Evolutionary conservation across 2,113 vertebrate genomes (phyloP).

Genomic region (Gavia stellata): DNA sequence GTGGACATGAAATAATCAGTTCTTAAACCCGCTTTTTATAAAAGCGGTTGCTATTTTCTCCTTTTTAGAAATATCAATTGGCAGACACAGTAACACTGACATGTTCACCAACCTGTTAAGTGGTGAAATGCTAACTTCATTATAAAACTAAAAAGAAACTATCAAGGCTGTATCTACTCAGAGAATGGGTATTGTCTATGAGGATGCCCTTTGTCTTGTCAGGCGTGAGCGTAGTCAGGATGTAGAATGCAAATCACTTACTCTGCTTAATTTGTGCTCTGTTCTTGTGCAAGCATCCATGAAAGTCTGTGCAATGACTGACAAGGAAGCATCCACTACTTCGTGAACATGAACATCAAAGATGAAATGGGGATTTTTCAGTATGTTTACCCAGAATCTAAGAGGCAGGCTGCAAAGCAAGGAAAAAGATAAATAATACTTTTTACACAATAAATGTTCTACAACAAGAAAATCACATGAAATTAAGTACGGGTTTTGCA

Average conservation of each 20-base stretch:
- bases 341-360: constrained; percentile 95
- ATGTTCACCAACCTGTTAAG: neutral
- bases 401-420: constrained; percentile 84
- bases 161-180: neutral
- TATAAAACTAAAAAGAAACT: neutral
- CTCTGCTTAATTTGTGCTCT: constrained; percentile 97
- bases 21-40: neutral
- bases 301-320: constrained; percentile 98
- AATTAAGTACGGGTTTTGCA: neutral
- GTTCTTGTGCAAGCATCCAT: constrained; percentile 99
- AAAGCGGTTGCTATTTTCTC: neutral
- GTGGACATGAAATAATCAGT: neutral
- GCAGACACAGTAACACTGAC: neutral
- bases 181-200: constrained; percentile 12
- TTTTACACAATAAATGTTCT: neutral
- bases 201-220: constrained; percentile 31
- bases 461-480: neutral
- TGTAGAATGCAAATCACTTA: constrained; percentile 74
- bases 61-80: neutral
- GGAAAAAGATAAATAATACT: neutral
- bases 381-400: constrained; percentile 98
- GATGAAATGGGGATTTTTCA: constrained; percentile 98
- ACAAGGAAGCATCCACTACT: constrained; percentile 95
- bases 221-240: neutral
- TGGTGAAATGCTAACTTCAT: constrained; percentile 2